These are phyloP conservation scores for Sebastes goodei DNA, from an alignment of 2,797 vertebrate species.

Conservation along the genomic window DNA sequence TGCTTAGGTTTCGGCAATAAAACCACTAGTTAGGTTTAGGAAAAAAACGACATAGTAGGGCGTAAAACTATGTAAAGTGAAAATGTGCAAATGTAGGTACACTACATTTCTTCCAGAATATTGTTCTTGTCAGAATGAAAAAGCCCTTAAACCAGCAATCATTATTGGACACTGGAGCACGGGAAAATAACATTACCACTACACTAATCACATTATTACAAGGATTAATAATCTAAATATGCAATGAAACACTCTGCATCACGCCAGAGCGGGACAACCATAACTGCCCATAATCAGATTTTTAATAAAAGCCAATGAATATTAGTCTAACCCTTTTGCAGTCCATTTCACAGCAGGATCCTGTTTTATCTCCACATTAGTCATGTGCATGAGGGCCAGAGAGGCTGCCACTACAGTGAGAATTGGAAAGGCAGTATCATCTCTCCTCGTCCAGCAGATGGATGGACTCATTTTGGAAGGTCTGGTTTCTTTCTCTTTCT, in stretches of 20 bases:
- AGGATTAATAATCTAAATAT: neutral
- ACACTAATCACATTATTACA: neutral
- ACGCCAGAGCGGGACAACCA: neutral
- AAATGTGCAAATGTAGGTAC: too few relatives aligned
- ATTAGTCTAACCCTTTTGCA: neutral
- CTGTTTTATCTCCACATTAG: slow-evolving; percentile 11
- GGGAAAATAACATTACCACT: neutral
- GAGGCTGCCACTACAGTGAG: neutral
- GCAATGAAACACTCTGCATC: neutral
- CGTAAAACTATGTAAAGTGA: too few relatives aligned
- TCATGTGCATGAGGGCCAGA: slow-evolving; percentile 18
- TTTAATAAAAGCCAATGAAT: neutral
- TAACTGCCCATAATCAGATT: neutral
- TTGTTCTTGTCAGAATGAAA: neutral
- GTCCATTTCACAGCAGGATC: neutral
- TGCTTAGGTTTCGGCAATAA: too few relatives aligned
- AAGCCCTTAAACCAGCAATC: neutral
- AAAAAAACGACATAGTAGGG: rapidly evolving
- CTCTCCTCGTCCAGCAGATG: slow-evolving; percentile 16
- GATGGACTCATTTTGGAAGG: slow-evolving; percentile 25
- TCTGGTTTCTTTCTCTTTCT: neutral
- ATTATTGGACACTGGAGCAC: neutral
- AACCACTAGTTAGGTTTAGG: too few relatives aligned
- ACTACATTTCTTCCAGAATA: neutral
- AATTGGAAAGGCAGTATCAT: neutral